phyloP scores from a whole-genome alignment of 2,113 vertebrate species.

The Brachirus orientalis region DNA sequence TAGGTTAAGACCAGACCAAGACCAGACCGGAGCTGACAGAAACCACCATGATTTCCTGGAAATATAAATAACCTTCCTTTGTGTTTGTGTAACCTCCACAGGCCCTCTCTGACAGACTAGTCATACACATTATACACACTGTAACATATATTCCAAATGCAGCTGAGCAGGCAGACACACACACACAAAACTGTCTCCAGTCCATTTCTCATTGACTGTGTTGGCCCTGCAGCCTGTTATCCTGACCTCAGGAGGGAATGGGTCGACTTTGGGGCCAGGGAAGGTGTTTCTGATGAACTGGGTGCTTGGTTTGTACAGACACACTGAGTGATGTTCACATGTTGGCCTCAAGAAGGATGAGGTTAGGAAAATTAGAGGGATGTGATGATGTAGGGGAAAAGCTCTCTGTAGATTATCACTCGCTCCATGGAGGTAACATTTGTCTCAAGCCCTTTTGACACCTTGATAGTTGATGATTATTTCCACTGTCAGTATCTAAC shows the following conservation, averaged over 20 bases:
- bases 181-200: constrained; percentile 48
- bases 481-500: constrained; percentile 28
- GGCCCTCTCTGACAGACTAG: constrained; percentile 85
- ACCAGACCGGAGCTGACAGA: constrained; percentile 82
- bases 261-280: constrained; percentile 70
- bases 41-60: constrained; percentile 88
- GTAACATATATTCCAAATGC: constrained; percentile 72
- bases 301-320: constrained; percentile 70
- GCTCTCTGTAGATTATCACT: constrained; percentile 36
- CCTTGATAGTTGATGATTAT: constrained; percentile 31
- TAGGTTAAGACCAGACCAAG: constrained; percentile 66
- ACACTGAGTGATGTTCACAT: constrained; percentile 69
- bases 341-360: constrained; percentile 53
- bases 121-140: constrained; percentile 75
- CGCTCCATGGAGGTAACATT: constrained; percentile 27
- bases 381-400: constrained; percentile 35
- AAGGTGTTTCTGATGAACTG: constrained; percentile 81
- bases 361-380: constrained; percentile 55
- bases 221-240: constrained; percentile 74
- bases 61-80: constrained; percentile 91
- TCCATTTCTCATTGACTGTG: constrained; percentile 74
- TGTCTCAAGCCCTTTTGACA: constrained; percentile 24
- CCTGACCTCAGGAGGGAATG: constrained; percentile 72
- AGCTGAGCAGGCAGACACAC: constrained; percentile 53
- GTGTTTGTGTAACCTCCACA: constrained; percentile 92